Evolutionary conservation across 2,888 invertebrate genomes (phyloP), one percentile per base, ranked within the genome.

Genomic region (Pelosia muscerda): DNA sequence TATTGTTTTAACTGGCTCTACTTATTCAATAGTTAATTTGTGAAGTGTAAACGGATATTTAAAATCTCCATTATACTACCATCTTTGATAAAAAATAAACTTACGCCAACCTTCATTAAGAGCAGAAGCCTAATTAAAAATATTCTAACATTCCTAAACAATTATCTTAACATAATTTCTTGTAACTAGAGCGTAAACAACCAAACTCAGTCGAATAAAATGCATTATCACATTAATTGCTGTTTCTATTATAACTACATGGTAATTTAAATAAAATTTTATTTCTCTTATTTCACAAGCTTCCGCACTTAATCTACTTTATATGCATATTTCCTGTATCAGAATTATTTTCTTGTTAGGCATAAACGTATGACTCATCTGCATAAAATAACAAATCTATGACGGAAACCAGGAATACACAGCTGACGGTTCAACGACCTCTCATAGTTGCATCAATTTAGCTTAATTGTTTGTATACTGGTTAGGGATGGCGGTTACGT

Each of bases 371-470:
- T 57, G 49, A 62, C 57, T 57, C 28, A 68, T 71, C 63, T 53
- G 53, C 69, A 75, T 66, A 42, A 64, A 65, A 53, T 63, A 70
- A 22, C 63, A 34, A 67, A 31, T 84, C 77, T 78, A 65, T 71
- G 78, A 65, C 71, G 71, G 72, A 56, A 77, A 81, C 87, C 88
- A 89, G 90, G 89, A 91, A 92, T 91, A 91, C 83, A 86, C 85
- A 83, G 81, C 73, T 69, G 81, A 63, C 73, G 71, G 92, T 81
- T 85, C 93, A 74, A 81, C 78, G 92, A 89, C 91, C 92, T 77
- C 79, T 82, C 83, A 80, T 83, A 87, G 91, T 88, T 91, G 90
- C 91, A 91, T 92, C 91, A 90, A 91, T 92, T 89, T 77, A 83
- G 83, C 81, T 90, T 93, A 93, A 93, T 93, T 92, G 91, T 89